phyloP scores from a whole-genome alignment of 2,113 vertebrate genomes.

The Fukomys damarensis region DNA sequence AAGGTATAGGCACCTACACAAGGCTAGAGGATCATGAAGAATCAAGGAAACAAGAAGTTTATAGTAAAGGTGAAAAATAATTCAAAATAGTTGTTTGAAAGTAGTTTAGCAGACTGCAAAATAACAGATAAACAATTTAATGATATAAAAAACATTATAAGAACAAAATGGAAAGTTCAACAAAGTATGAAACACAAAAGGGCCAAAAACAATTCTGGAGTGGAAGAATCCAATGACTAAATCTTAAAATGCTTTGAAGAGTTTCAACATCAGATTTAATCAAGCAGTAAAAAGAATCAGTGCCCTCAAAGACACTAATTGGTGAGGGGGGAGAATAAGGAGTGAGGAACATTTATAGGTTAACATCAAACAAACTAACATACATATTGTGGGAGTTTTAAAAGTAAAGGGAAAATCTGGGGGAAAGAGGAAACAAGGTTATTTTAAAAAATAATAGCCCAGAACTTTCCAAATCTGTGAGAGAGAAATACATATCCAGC shows the following conservation, averaged over 20 bases:
- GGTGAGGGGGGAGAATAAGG: not conserved
- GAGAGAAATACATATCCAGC: not conserved
- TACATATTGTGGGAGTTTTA: not conserved
- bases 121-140: not conserved
- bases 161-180: not conserved
- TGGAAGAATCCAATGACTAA: not conserved
- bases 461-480: not conserved
- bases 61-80: not conserved
- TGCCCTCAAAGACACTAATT: not conserved
- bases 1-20: not conserved
- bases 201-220: not conserved
- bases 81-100: not conserved
- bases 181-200: not conserved
- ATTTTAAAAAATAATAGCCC: not conserved
- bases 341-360: not conserved
- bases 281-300: not conserved
- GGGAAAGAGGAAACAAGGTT: not conserved
- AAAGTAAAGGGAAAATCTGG: not conserved
- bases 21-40: not conserved
- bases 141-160: not conserved
- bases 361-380: not conserved
- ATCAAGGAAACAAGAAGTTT: not conserved
- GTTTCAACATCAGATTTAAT: not conserved
- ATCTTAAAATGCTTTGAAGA: not conserved
- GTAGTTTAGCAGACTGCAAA: not conserved